Percentiles rank a stretch among this genome's conserved stretches.
phyloP scores from a whole-genome alignment of 2,113 vertebrate species.

The Entomyzon cyanotis region DNA sequence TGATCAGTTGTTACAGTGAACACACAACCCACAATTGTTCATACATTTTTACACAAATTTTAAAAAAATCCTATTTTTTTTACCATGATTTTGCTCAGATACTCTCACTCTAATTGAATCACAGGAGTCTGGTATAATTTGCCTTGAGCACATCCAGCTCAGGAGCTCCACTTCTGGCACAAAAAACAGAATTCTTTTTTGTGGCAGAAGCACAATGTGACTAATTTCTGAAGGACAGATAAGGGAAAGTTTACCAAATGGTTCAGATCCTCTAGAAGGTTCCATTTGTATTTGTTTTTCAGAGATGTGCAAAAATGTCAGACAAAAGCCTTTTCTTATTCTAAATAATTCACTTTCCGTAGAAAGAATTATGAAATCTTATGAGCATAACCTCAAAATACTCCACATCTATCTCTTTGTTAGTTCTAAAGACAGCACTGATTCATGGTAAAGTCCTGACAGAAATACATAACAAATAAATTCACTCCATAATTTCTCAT shows the following conservation, averaged over 20 bases:
- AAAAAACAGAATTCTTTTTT: neutral
- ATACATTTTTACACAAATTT: neutral
- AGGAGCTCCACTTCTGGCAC: neutral
- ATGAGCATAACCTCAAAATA: neutral
- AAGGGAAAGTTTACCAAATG: neutral
- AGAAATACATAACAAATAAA: neutral
- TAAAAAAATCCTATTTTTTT: neutral
- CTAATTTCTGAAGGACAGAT: neutral
- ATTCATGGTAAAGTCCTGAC: neutral
- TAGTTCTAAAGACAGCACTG: neutral
- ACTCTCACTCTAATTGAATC: neutral
- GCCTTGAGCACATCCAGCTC: neutral
- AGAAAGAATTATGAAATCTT: neutral
- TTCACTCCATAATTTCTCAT: neutral
- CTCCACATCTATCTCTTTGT: neutral
- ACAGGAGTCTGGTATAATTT: neutral
- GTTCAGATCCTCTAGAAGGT: neutral
- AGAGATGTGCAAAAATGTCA: neutral
- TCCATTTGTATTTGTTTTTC: neutral
- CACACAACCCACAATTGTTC: neutral
- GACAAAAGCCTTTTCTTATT: neutral
- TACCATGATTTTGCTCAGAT: neutral
- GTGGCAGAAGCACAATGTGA: neutral
- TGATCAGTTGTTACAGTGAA: neutral
- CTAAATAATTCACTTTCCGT: neutral